Base-by-base conservation (phyloP, 2,888 invertebrate genomes). In the Melitaea athalia region DNA sequence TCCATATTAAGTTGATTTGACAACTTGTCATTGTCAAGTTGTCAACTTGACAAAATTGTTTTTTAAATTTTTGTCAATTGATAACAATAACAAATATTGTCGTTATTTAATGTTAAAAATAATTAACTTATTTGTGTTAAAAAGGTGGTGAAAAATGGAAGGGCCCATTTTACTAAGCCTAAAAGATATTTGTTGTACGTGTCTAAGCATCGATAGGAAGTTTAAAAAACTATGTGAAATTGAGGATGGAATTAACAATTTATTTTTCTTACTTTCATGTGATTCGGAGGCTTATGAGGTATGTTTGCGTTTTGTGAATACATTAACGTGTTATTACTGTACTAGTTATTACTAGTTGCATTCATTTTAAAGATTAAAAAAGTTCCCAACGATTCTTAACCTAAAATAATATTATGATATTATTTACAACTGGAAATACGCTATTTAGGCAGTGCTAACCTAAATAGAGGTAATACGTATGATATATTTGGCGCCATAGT, bases 231-330 rank as follows among this genome's bases (percentile, higher is more conserved):
- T 90, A 5, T 86, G 84, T 61, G 78, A 82, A 67, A 31, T 87
- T 11, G 69, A 70, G 0, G 81, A 88, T 24, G 89, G 89, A 8
- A 78, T 90, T 0, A 89, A 90, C 72, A 83, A 85, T 67, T 78
- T 90, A 33, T 87, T 86, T 81, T 79, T 78, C 11, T 69, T 90
- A 45, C 70, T 90, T 10, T 84, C 84, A 0, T 80, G 77, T 15
- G 86, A 89, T 67, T 72, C 83, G 0, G 88, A 87, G 68, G 88
- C 86, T 17, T 87, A 83, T 61, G 79, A 78, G 76, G 89, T 88
- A 76, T 72, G 63, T 59, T n/a, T 42, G 15, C 12, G 17, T 52
- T 0, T 55, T n/a, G 3, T 14, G 5, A 1, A 14, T n/a, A 14
- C 2, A 17, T 7, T 3, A 31, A 14, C 5, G 38, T 38, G 8